Conservation (phyloP, 2,888 invertebrate species). For the Biston betularia region DNA sequence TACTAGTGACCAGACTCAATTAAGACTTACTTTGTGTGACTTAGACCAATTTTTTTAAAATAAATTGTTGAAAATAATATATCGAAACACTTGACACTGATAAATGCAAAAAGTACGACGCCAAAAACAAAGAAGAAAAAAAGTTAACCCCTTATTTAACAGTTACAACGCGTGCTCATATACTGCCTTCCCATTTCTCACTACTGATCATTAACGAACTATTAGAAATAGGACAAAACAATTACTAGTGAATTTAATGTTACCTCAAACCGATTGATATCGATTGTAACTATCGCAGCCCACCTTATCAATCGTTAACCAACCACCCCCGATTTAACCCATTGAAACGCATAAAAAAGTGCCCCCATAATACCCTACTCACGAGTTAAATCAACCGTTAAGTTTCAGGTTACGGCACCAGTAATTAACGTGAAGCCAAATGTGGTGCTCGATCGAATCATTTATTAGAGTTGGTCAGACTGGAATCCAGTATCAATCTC, state of each 20-base stretch:
- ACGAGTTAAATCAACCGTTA: slow-evolving; percentile 66
- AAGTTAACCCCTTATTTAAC: too few relatives aligned
- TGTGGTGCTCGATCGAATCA: slow-evolving; percentile 58
- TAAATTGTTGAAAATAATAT: too few relatives aligned
- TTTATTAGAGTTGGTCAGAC: slow-evolving; percentile 54
- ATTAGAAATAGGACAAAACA: background rate
- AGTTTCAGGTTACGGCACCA: slow-evolving; percentile 63
- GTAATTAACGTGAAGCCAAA: slow-evolving; percentile 65
- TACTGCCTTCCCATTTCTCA: background rate
- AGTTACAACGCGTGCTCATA: too few relatives aligned
- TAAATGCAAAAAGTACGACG: too few relatives aligned
- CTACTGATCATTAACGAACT: background rate
- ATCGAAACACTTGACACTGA: too few relatives aligned
- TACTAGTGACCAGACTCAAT: too few relatives aligned
- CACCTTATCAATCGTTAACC: slow-evolving; percentile 26
- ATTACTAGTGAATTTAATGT: slow-evolving; percentile 6
- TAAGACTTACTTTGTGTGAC: too few relatives aligned
- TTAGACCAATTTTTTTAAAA: too few relatives aligned
- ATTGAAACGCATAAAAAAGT: slow-evolving; percentile 53
- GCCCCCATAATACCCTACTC: slow-evolving; percentile 59
- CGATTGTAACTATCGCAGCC: slow-evolving; percentile 19
- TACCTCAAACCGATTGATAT: slow-evolving; percentile 20
- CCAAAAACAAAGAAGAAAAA: too few relatives aligned
- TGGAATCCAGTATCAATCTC: slow-evolving; percentile 52
- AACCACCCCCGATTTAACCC: slow-evolving; percentile 42